Conservation (phyloP, 2,797 vertebrate species). For the Ceyx erithaca region DNA sequence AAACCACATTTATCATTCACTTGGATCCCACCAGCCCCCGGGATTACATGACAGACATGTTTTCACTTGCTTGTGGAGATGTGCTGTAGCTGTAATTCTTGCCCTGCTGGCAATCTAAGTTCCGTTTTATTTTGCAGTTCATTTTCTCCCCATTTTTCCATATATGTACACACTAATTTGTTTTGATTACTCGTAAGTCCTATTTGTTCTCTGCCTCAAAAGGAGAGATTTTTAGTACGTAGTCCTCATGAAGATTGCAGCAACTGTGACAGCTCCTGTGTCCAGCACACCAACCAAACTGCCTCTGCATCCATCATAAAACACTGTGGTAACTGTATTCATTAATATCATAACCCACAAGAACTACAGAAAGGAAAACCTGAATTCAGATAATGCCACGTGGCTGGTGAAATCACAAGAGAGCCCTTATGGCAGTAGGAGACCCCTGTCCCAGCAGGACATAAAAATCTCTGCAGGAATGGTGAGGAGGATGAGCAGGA, state of each 20-base stretch:
- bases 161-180: background rate
- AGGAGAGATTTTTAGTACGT: background rate
- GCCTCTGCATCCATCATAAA: background rate
- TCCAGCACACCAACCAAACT: background rate
- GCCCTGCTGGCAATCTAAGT: background rate
- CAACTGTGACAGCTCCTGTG: background rate
- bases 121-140: background rate
- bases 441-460: background rate
- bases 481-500: background rate
- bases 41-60: background rate
- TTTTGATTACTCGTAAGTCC: background rate
- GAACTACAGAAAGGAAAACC: background rate
- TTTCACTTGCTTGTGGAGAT: background rate
- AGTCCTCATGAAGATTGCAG: background rate
- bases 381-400: background rate
- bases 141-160: background rate
- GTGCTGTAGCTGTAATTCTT: background rate
- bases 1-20: conserved; percentile 36
- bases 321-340: background rate
- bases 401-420: background rate
- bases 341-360: background rate
- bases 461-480: background rate
- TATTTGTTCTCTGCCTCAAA: background rate
- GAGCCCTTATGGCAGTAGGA: background rate
- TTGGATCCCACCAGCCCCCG: background rate